A percentile compares a stretch with the other conserved stretches of the same genome.
phyloP scores from a whole-genome alignment of 2,797 vertebrate genomes.

The Pogonophryne albipinna region DNA sequence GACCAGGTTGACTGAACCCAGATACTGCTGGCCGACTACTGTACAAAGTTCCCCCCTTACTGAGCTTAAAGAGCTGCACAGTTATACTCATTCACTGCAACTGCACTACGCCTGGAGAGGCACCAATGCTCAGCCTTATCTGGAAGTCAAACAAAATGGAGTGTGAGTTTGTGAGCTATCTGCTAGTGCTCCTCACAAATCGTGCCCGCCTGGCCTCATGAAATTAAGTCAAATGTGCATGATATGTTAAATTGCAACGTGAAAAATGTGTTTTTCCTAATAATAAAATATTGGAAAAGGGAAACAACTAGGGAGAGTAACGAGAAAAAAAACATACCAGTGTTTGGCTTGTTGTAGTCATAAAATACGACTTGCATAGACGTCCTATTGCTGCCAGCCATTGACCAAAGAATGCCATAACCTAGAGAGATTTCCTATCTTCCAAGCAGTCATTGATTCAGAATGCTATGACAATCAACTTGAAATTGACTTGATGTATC shows the following conservation, averaged over 20 bases:
- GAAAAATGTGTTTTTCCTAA: constrained; percentile 8
- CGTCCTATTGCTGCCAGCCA: background rate
- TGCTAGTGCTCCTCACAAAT: constrained; percentile 43
- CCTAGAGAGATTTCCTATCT: constrained; percentile 6
- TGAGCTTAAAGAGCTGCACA: constrained; percentile 61
- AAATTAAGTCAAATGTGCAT: constrained; percentile 58
- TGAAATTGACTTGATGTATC: background rate
- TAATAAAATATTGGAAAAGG: background rate
- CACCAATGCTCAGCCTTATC: constrained; percentile 55
- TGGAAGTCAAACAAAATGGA: constrained; percentile 68
- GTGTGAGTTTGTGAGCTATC: constrained; percentile 46
- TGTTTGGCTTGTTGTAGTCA: constrained; percentile 22
- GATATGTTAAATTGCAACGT: constrained; percentile 16
- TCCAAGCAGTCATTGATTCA: background rate
- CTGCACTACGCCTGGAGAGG: constrained; percentile 63
- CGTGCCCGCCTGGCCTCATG: constrained; percentile 62
- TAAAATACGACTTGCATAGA: background rate
- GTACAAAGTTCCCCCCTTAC: constrained; percentile 56
- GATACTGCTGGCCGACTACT: constrained; percentile 79
- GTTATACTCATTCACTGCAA: constrained; percentile 50
- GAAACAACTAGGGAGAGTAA: constrained; percentile 20
- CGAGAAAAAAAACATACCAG: background rate
- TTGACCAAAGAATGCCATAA: constrained; percentile 4
- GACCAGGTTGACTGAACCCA: constrained; percentile 92
- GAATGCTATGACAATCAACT: background rate